A percentile compares a stretch with the other conserved stretches of the same genome.
phyloP scores from a whole-genome alignment of 2,113 vertebrate species.

The Vidua macroura region DNA sequence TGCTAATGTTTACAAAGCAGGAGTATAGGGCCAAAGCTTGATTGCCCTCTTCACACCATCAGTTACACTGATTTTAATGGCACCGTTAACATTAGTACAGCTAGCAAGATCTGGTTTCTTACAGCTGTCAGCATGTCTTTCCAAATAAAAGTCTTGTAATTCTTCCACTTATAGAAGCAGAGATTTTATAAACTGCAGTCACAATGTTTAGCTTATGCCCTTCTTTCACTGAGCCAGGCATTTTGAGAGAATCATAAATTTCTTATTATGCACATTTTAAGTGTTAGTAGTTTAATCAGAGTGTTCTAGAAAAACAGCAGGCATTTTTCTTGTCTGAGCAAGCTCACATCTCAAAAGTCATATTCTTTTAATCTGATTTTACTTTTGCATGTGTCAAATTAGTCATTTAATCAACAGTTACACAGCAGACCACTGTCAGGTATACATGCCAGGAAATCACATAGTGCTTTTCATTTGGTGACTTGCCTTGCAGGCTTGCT shows the following conservation, averaged over 20 bases:
- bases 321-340: not conserved
- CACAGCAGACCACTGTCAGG: not conserved
- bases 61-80: conserved; percentile 17
- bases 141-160: not conserved
- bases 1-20: not conserved
- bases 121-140: not conserved
- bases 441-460: not conserved
- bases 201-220: not conserved
- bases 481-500: not conserved
- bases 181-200: not conserved
- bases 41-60: not conserved
- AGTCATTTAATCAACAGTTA: not conserved
- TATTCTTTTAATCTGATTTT: not conserved
- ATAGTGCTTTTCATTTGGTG: not conserved
- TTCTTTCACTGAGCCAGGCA: not conserved
- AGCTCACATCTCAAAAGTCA: not conserved
- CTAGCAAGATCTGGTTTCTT: not conserved
- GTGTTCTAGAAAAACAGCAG: not conserved
- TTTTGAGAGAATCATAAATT: not conserved
- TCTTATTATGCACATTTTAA: not conserved
- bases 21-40: not conserved
- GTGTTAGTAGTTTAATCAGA: not conserved
- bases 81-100: not conserved
- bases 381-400: not conserved
- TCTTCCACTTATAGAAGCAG: not conserved